Conservation (phyloP, 2,113 vertebrate genomes). For the Spizaetus ornatus region DNA sequence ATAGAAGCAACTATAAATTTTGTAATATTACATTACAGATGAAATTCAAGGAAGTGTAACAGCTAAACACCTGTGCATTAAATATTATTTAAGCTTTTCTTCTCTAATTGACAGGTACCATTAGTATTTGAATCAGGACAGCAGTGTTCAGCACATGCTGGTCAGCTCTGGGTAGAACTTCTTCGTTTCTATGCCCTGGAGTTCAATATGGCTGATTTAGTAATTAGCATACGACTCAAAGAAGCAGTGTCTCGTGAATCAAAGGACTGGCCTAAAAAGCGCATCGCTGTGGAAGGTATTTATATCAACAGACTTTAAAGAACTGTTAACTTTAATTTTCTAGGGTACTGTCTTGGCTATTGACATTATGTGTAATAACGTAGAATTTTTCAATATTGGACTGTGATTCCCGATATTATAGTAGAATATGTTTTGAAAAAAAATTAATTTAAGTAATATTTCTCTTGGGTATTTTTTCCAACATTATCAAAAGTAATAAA, state of each 20-base stretch:
- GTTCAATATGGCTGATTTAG: constrained; percentile 84
- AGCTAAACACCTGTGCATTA: neutral
- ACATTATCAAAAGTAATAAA: neutral
- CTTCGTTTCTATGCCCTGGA: constrained; percentile 93
- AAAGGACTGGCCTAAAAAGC: constrained; percentile 95
- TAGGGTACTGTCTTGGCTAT: neutral
- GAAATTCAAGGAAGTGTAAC: neutral
- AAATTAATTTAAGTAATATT: neutral
- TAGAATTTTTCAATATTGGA: neutral
- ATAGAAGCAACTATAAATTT: neutral
- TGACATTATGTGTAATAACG: neutral
- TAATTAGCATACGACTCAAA: constrained; percentile 86
- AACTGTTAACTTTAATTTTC: neutral
- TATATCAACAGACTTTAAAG: neutral
- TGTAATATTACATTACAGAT: neutral
- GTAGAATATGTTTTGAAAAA: neutral
- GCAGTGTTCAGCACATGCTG: constrained; percentile 68
- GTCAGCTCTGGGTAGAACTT: constrained; percentile 90
- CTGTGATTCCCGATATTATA: neutral
- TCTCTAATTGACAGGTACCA: constrained; percentile 74
- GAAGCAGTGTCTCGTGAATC: constrained; percentile 81
- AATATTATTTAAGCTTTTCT: constrained; percentile 22
- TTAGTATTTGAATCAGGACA: constrained; percentile 76
- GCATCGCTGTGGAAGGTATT: constrained; percentile 91
- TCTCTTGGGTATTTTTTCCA: neutral